Evolutionary conservation across 2,113 vertebrate species (phyloP).

Genomic region (Asarcornis scutulata): DNA sequence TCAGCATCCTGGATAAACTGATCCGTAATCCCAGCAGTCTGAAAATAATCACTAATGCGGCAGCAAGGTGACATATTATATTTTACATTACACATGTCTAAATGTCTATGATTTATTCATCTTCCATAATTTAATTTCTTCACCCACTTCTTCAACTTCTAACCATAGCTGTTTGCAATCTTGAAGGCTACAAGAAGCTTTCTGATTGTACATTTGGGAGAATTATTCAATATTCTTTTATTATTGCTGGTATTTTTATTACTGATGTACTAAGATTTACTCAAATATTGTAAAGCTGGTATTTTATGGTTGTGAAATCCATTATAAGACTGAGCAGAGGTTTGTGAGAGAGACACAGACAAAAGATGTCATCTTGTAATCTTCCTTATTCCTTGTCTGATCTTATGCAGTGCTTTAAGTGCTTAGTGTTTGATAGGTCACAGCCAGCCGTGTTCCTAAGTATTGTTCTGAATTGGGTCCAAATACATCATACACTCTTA

Average conservation of each 20-base stretch:
- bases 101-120: background rate
- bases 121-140: background rate
- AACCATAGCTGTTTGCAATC: background rate
- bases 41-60: constrained; percentile 93
- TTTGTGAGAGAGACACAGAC: background rate
- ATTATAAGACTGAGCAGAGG: background rate
- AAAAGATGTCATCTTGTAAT: background rate
- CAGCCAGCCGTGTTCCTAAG: background rate
- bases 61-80: constrained; percentile 86
- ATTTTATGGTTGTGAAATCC: background rate
- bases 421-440: background rate
- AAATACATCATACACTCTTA: background rate
- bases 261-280: background rate
- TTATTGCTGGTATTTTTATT: background rate
- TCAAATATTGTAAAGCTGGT: background rate
- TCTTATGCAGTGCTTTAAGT: background rate
- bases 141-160: background rate
- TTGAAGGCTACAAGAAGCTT: background rate
- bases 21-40: constrained; percentile 96
- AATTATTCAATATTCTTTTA: background rate
- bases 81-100: background rate
- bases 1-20: constrained; percentile 98
- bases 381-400: background rate
- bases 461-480: background rate
- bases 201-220: background rate